phyloP scores from a whole-genome alignment of 2,888 invertebrate species.

The Drosophila pullipes region DNA sequence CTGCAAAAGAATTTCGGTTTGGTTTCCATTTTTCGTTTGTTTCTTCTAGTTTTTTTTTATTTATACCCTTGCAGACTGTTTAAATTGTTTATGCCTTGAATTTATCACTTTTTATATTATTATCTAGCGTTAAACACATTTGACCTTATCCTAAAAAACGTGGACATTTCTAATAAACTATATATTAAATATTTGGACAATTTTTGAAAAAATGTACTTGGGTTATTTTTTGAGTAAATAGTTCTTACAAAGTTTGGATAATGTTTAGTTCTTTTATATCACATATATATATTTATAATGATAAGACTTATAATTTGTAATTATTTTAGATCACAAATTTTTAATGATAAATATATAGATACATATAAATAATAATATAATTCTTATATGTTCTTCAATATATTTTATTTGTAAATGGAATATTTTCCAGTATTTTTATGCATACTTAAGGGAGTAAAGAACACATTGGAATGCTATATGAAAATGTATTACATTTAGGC shows the following conservation, averaged over 20 bases:
- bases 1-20: conserved; percentile 59
- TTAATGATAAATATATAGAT: background rate
- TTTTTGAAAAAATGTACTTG: too few species aligned
- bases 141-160: background rate
- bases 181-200: background rate
- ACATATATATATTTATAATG: too few species aligned
- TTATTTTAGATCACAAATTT: background rate
- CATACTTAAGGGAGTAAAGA: background rate
- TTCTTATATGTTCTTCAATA: background rate
- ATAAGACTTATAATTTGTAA: background rate
- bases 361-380: background rate
- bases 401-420: background rate
- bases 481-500: background rate
- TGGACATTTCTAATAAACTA: background rate
- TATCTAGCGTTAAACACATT: background rate
- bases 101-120: background rate
- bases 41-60: conserved; percentile 10
- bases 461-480: background rate
- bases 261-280: background rate
- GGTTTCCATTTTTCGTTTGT: conserved; percentile 40
- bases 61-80: conserved; percentile 4
- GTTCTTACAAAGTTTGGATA: background rate
- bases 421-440: background rate
- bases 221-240: background rate
- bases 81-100: background rate